Base-by-base conservation (phyloP, 2,888 invertebrate genomes). In the Lottia scabra region DNA sequence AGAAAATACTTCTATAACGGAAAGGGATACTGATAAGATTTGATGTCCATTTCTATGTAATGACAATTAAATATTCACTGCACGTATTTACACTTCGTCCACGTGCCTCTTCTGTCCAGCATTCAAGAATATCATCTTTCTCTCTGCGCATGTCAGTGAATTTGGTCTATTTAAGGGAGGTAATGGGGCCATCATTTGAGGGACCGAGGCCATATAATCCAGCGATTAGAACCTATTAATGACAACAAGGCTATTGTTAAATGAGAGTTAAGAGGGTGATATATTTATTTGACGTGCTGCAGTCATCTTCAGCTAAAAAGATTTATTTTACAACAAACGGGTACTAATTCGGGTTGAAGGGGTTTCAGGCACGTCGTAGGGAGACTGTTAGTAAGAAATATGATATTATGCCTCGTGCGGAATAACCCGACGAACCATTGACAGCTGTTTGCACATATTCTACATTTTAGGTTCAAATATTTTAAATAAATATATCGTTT, bases 261-360 rank as follows among this genome's bases (percentile, higher is more conserved):
- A 56, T 2, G 12, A 23, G 23, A 15, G 56, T 13, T 56, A 23
- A 23, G 10, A 56, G 19, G 23, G 56, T 56, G 56, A 56, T 56
- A 56, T 56, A 56, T 56, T 56, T 56, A 56, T 56, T 56, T 56
- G 56, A 23, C 56, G 56, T 56, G 56, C 56, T 56, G 23, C 56
- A 56, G 56, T 56, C 56, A 56, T 23, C 56, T 56, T 56, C 56
- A 56, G 23, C 56, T 19, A 56, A 56, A 56, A 56, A 56, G 56
- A 56, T 56, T 56, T 56, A 56, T 56, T 56, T 23, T 56, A 56
- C 56, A 56, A 56, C 56, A 56, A 56, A 56, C 56, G 56, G 56
- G 23, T 19, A 56, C 23, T 23, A 56, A 56, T 56, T 56, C 56
- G 8, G 12, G 13, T 4, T 23, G 56, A 23, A 56, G 56, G n/a